Base-by-base conservation (phyloP, 1,140 invertebrate genomes). In the Pentalonia nigronervosa region DNA sequence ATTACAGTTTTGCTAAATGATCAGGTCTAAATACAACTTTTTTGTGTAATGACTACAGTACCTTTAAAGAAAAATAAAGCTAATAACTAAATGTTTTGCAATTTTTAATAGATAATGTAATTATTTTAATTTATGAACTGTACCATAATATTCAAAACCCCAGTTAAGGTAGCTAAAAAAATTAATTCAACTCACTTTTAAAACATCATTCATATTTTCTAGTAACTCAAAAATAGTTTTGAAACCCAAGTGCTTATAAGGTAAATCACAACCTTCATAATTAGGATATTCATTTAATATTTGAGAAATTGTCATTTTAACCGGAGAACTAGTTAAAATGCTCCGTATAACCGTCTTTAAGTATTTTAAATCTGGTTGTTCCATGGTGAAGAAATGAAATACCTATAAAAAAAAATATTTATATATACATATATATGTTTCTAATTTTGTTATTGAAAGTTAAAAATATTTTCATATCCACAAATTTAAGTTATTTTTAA, bases 141-240 rank as follows among this genome's bases (percentile, higher is more conserved):
- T n/a, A n/a, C n/a, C n/a, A n/a, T n/a, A n/a, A n/a, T 9, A 9
- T 9, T 47, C 7, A 41, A 41, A 90, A 60, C 7, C 20, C 23
- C 30, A 67, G 8, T 88, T 50, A 88, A 0, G 14, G 3, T 53
- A 1, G 30, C 7, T 90, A 20, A 41, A 14, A 30, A 17, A 30
- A 30, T 36, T 48, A 41, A 7, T 53, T 60, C 30, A 53, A 50
- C 91, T 92, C 41, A 92, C 91, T 30, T 34, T 83, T 84, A 92
- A 53, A 50, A 92, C 47, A 83, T 92, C 91, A 11, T 84, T n/a
- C 81, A 92, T 50, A 92, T 50, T n/a, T 53, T 84, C 30, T 25
- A 92, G 20, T 34, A 92, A 53, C 25, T 92, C 76, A 53, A 41
- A 92, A 81, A 83, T 1, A 9, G n/a, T 53, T 0, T 23, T 50